Evolutionary conservation across 2,113 vertebrate genomes (phyloP), one percentile per base, ranked within the genome.

Genomic region (Sapayoa aenigma): DNA sequence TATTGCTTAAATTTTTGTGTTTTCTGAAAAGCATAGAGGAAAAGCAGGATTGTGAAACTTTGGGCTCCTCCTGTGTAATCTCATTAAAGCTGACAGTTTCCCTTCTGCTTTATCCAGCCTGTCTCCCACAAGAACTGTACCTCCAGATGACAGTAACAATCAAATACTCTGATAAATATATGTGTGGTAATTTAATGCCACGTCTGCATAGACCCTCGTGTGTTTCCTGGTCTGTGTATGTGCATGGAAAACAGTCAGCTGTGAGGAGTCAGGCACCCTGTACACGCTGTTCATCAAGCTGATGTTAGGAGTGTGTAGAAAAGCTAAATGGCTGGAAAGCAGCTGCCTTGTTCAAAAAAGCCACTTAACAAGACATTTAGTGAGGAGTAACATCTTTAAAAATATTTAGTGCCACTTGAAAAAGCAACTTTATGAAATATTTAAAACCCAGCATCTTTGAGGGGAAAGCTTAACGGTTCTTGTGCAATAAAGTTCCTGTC

Each of bases 241-340:
- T 4, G 5, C 65, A 21, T 18, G 84, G 65, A 21, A 42, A 67
- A 73, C 50, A 56, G 80, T 87, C 63, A 95, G 28, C 50, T 62
- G 31, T 47, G 71, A 55, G 89, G 7, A 95, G 53, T 25, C 35
- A 19, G 89, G 44, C 12, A 71, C n/a, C 11, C 42, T 7, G 13
- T 35, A 74, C 12, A 9, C 28, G 5, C 58, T 4, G 5, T 86
- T 93, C 42, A 30, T 97, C 94, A 90, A 25, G 41, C 87, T 96
- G 87, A 35, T 55, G 68, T 52, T 83, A 1, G 0, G 33, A 68
- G 44, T 12, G 35, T 72, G 42, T 28, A 68, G 75, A 22, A 58
- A 91, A 92, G 47, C 84, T 75, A 84, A 87, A 59, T 74, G 67
- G 39, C 74, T 91, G 84, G 84, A 94, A 94, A 93, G 46, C 50